Evolutionary conservation across 2,797 vertebrate genomes (phyloP).

Genomic region (Tapirus indicus): DNA sequence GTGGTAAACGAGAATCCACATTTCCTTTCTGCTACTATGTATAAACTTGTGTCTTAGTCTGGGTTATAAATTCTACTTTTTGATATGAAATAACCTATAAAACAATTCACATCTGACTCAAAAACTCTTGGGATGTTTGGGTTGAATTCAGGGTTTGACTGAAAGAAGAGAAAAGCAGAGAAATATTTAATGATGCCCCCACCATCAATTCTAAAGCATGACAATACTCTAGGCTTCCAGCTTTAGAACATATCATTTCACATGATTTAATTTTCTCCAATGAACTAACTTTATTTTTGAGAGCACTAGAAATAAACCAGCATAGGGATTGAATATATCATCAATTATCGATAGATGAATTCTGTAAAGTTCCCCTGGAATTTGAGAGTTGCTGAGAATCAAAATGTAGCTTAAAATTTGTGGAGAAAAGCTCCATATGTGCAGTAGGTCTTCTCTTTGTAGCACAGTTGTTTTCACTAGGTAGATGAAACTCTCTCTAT

Average conservation of each 20-base stretch:
- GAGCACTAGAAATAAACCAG: not conserved
- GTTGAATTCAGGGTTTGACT: not conserved
- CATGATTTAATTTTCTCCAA: not conserved
- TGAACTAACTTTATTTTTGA: not conserved
- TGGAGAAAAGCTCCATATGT: fast-evolving
- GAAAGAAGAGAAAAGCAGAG: not conserved
- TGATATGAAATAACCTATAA: not conserved
- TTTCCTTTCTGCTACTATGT: not conserved
- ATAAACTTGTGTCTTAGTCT: not conserved
- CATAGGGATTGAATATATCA: not conserved
- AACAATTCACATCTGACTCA: not conserved
- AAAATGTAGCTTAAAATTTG: not conserved
- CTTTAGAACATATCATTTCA: not conserved
- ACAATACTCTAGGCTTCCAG: not conserved
- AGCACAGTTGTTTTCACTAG: not conserved
- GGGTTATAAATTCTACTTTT: not conserved
- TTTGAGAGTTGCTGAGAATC: not conserved
- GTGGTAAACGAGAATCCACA: fast-evolving
- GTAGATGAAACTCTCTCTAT: not conserved
- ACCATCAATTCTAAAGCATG: not conserved
- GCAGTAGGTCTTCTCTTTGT: fast-evolving
- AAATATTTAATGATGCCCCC: fast-evolving
- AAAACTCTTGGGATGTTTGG: not conserved
- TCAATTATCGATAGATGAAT: not conserved
- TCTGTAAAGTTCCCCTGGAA: not conserved